These are phyloP conservation scores for Brachyptera risi DNA, from an alignment of 2,888 invertebrate genomes.

Conservation along the genomic window DNA sequence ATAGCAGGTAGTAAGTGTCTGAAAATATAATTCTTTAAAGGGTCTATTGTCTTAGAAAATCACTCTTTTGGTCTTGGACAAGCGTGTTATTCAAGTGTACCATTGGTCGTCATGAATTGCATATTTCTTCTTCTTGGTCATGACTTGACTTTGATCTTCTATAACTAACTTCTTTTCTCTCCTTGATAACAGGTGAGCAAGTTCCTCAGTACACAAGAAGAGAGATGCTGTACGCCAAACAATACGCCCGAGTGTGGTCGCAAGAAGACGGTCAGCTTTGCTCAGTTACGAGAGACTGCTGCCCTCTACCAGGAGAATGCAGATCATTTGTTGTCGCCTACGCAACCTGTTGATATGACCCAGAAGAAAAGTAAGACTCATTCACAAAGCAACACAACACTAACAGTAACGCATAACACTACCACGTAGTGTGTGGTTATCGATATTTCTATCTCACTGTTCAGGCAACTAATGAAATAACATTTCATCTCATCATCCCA, in stretches of 20 bases:
- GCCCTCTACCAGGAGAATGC: constrained; percentile 45
- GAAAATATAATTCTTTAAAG: too few relatives aligned
- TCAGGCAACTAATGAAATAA: too few relatives aligned
- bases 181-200: constrained; percentile 63
- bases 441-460: too few relatives aligned
- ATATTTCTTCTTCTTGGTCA: background rate
- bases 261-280: constrained; percentile 75
- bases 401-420: too few relatives aligned
- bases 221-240: constrained; percentile 2
- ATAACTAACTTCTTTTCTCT: background rate
- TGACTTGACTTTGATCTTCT: background rate
- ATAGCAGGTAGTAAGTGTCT: too few relatives aligned
- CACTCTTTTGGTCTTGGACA: too few relatives aligned
- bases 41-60: too few relatives aligned
- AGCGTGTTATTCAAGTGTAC: too few relatives aligned
- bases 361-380: constrained; percentile 29
- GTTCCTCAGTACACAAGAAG: constrained; percentile 49
- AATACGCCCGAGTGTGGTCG: constrained; percentile 39
- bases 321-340: background rate
- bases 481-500: too few relatives aligned
- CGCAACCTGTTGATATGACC: constrained; percentile 14
- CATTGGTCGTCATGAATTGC: too few relatives aligned
- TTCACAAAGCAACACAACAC: too few relatives aligned
- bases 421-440: too few relatives aligned
- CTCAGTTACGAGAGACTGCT: constrained; percentile 58